Evolutionary conservation across 2,888 invertebrate species (phyloP).

Genomic region (Synergus laeviventris): DNA sequence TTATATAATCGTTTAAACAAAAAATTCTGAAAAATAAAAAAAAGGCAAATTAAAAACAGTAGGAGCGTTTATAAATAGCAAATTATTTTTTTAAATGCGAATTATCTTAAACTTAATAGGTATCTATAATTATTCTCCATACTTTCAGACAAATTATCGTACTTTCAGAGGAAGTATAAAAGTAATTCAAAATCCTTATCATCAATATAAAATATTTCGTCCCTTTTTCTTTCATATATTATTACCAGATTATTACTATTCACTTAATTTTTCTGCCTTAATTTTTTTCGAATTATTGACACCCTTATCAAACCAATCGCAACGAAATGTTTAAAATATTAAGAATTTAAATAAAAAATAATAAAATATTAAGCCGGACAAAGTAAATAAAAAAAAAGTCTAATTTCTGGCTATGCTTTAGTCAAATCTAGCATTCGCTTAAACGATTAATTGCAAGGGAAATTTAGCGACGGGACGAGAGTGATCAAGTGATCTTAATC

Average conservation of each 20-base stretch:
- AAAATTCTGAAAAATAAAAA: neutral
- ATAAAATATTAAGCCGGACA: neutral
- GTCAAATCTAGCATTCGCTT: neutral
- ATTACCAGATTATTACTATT: neutral
- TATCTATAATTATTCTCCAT: neutral
- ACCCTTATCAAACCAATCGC: too few species aligned
- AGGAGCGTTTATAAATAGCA: neutral
- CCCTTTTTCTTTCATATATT: neutral
- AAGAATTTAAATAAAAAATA: neutral
- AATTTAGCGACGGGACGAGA: neutral
- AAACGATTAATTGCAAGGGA: neutral
- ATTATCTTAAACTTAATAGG: neutral
- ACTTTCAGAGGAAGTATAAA: neutral
- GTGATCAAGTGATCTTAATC: neutral
- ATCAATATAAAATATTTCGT: neutral
- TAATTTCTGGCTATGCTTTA: neutral
- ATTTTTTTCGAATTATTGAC: too few species aligned
- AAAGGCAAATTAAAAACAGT: too few species aligned
- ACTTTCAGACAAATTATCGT: neutral
- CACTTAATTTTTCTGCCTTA: neutral
- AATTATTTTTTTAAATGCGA: neutral
- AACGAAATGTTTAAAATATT: too few species aligned
- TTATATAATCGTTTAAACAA: neutral
- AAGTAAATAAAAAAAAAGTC: neutral
- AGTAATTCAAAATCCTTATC: neutral